These are phyloP conservation scores for Rhingia campestris DNA, from an alignment of 2,888 invertebrate genomes.

Conservation along the genomic window DNA sequence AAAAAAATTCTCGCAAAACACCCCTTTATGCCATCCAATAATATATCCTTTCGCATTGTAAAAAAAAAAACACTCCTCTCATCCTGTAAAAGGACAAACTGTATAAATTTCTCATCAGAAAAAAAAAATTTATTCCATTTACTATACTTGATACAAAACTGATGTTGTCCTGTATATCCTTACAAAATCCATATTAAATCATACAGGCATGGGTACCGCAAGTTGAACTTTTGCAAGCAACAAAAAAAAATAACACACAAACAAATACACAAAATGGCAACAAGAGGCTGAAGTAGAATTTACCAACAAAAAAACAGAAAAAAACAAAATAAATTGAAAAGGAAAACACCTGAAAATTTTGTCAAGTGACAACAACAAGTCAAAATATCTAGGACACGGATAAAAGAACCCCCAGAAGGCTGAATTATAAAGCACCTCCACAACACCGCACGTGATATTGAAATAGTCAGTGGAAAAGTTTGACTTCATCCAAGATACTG, in stretches of 20 bases:
- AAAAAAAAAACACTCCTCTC: not conserved
- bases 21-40: not conserved
- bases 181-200: not conserved
- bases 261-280: not conserved
- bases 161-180: slow-evolving; percentile 23
- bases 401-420: slow-evolving; percentile 6
- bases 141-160: slow-evolving; percentile 32
- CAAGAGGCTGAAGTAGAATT: not conserved
- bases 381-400: slow-evolving; percentile 10
- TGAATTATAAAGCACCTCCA: slow-evolving; percentile 17
- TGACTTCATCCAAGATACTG: not conserved
- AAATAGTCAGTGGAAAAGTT: slow-evolving; percentile 41
- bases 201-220: not conserved
- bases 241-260: not conserved
- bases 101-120: slow-evolving; percentile 20
- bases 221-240: not conserved
- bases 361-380: not conserved
- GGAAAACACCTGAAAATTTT: slow-evolving; percentile 12
- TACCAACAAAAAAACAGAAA: not conserved
- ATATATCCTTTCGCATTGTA: not conserved
- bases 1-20: not conserved
- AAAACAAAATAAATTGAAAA: not conserved
- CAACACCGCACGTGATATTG: slow-evolving; percentile 7
- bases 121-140: slow-evolving; percentile 15
- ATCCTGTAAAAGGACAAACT: slow-evolving; percentile 4